These are phyloP conservation scores for Leptoclinus maculatus DNA, from an alignment of 2,797 vertebrate genomes.

Conservation along the genomic window DNA sequence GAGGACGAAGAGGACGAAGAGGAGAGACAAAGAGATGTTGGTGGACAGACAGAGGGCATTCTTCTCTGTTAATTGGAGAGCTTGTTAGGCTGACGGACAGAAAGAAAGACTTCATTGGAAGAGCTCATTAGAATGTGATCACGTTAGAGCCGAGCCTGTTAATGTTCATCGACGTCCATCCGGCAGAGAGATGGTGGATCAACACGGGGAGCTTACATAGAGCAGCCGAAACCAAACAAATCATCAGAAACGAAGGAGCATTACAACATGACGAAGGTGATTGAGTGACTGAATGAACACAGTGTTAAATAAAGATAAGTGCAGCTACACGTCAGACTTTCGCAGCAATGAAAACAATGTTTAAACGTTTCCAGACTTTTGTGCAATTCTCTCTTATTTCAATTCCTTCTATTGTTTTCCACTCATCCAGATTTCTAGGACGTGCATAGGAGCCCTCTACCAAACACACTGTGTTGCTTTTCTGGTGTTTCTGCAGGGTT, in stretches of 20 bases:
- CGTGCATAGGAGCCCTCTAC: not conserved
- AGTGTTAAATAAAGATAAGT: not conserved
- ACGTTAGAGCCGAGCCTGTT: slow-evolving; percentile 45
- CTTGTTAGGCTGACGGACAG: slow-evolving; percentile 68
- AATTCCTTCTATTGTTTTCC: not conserved
- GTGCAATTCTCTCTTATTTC: not conserved
- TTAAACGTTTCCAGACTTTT: slow-evolving; percentile 9
- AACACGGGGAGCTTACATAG: slow-evolving; percentile 6
- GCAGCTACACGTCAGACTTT: not conserved
- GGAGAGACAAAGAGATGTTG: slow-evolving; percentile 43
- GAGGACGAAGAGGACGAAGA: slow-evolving; percentile 6
- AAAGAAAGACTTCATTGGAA: slow-evolving; percentile 56
- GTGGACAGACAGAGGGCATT: slow-evolving; percentile 54
- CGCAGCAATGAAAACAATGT: not conserved
- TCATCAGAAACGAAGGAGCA: not conserved
- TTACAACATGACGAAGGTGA: not conserved
- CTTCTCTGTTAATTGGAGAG: slow-evolving; percentile 67
- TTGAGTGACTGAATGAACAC: slow-evolving; percentile 1
- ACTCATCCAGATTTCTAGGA: slow-evolving; percentile 2
- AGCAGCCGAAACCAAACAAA: slow-evolving; percentile 5
- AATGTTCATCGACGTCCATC: slow-evolving; percentile 28
- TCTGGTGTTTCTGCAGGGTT: slow-evolving; percentile 8
- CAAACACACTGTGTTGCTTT: not conserved
- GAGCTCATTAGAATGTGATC: slow-evolving; percentile 64
- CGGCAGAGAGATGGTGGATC: slow-evolving; percentile 5